Evolutionary conservation across 2,113 vertebrate genomes (phyloP), one percentile per base, ranked within the genome.

Genomic region (Parus major): DNA sequence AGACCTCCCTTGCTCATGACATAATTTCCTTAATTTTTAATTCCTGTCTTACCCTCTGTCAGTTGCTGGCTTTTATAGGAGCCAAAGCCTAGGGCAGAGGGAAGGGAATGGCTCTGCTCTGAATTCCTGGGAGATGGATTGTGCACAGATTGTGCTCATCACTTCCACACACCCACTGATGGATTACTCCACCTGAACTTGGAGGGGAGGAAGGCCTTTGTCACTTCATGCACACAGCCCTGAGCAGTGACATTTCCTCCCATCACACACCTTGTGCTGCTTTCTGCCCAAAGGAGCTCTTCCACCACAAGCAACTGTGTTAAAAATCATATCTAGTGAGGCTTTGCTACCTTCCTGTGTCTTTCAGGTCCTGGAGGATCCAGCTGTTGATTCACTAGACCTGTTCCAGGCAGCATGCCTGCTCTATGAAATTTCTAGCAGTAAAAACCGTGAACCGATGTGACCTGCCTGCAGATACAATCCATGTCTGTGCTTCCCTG

Each of bases 291-390:
- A n/a, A 90, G 31, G 22, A 71, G 36, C 52, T 65, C n/a, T 46
- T 41, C 24, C 41, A 18, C 31, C 2, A 0, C 9, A 22, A 65
- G 60, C 35, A n/a, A 16, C 1, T 7, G 29, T 28, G 3, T 33
- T 82, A 19, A 59, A 49, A 68, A 19, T 41, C 2, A 0, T 3
- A 1, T 9, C 7, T 41, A 44, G 9, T 73, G 44, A 88, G 46
- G 20, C 27, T 77, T 35, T 70, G 29, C 15, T 55, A 68, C 16
- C 12, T 79, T 56, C n/a, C 41, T 5, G 12, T 95, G 44, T 96
- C 52, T 93, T 95, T 81, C 85, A 97, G 96, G 82, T 89, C 12
- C 29, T 18, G n/a, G 53, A 92, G 80, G n/a, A 92, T 83, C 78
- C 92, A 21, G 46, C 0, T 69, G 66, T 28, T 47, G 69, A 70